phyloP scores from a whole-genome alignment of 2,113 vertebrate species.

The Pygoscelis adeliae region DNA sequence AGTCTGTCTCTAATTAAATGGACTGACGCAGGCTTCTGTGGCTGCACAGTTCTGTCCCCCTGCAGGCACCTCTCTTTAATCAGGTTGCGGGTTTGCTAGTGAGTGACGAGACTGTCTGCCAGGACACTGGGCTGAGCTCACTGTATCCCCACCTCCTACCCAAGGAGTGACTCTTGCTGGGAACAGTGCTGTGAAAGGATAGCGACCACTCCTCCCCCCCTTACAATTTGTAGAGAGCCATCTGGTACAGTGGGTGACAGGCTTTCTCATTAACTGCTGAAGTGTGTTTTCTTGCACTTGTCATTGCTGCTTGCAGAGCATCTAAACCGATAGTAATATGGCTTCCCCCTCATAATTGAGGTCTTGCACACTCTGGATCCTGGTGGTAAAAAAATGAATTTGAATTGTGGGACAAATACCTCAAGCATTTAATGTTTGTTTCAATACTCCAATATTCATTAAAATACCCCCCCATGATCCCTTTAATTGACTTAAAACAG shows the following conservation, averaged over 20 bases:
- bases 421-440: not conserved
- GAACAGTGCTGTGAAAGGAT: not conserved
- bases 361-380: not conserved
- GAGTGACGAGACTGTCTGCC: not conserved
- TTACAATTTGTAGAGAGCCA: not conserved
- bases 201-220: not conserved
- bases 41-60: not conserved
- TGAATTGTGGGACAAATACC: not conserved
- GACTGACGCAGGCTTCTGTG: not conserved
- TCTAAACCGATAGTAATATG: not conserved
- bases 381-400: not conserved
- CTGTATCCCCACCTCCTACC: not conserved
- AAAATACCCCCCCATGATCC: not conserved
- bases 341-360: not conserved
- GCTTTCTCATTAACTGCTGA: slow-evolving; percentile 6
- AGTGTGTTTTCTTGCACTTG: not conserved
- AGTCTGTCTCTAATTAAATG: not conserved
- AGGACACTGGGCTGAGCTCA: not conserved
- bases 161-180: not conserved
- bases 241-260: not conserved
- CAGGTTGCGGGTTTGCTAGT: not conserved
- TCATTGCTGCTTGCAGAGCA: not conserved
- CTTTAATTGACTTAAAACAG: not conserved
- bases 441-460: not conserved
- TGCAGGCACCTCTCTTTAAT: not conserved